A percentile compares a stretch with the other conserved stretches of the same genome.
phyloP scores from a whole-genome alignment of 2,113 vertebrate species.

The Ammodytes marinus region DNA sequence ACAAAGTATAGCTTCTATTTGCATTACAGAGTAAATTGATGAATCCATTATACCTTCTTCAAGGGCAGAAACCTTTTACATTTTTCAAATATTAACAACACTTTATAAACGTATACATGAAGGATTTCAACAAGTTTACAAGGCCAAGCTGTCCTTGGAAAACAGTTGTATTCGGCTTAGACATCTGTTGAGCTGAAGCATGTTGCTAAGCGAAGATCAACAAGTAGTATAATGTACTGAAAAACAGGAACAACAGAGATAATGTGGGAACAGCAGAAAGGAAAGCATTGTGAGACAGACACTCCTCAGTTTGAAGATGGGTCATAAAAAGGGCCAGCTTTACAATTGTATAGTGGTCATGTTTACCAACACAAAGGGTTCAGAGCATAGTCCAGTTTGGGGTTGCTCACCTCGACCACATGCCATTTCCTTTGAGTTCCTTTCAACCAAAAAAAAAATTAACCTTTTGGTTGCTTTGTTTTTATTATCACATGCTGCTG shows the following conservation, averaged over 20 bases:
- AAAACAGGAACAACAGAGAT: background rate
- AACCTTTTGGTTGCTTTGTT: background rate
- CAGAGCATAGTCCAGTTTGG: constrained; percentile 44
- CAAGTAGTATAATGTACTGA: constrained; percentile 1
- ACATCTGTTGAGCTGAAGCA: constrained; percentile 12
- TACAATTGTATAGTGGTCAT: constrained; percentile 62
- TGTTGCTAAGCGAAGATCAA: constrained; percentile 61
- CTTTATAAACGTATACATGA: background rate
- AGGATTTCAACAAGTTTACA: constrained; percentile 10
- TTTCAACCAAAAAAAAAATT: constrained; percentile 24
- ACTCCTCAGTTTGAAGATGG: constrained; percentile 42
- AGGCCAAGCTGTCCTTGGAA: constrained; percentile 5
- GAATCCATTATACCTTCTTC: background rate
- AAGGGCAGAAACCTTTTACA: background rate
- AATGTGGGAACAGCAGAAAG: constrained; percentile 27
- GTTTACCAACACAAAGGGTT: constrained; percentile 67
- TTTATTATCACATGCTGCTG: background rate
- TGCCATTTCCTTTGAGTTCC: constrained; percentile 29
- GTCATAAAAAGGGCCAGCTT: constrained; percentile 63
- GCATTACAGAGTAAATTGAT: constrained; percentile 1
- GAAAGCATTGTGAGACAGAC: constrained; percentile 40
- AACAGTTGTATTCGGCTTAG: constrained; percentile 4
- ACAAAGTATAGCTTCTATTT: constrained; percentile 27
- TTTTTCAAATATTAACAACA: constrained; percentile 1
- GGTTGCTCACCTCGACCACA: constrained; percentile 33